Base-by-base conservation (phyloP, 2,888 invertebrate species). In the Thumatha senex region DNA sequence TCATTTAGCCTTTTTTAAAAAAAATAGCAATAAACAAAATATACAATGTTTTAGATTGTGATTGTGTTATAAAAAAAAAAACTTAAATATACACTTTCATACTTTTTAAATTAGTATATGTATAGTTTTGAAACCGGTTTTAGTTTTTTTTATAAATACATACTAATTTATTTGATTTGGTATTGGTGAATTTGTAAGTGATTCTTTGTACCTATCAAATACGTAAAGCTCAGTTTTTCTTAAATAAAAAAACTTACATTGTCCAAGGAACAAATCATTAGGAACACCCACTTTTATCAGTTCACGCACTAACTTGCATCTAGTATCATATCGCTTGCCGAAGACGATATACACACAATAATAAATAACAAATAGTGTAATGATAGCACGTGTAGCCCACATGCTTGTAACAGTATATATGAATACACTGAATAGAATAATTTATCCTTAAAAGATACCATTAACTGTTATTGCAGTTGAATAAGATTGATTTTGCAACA, bases 251-350 rank as follows among this genome's bases (percentile, higher is more conserved):
- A 10, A 84, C 87, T 86, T 57, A 89, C 89, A 89, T 56, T 85
- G 84, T 56, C 86, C 89, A 39, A 89, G 72, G 55, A 86, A 87
- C 33, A 78, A 56, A 50, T 86, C 80, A 54, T 77, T 79, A 0
- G 82, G 78, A 15, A 82, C 61, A 41, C 85, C 85, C 31, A 77
- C 72, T 61, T 63, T 79, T 0, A 88, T 51, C 44, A 86, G 56
- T 40, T 88, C 86, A 2, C 86, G 76, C 2, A 80, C 86, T 12
- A 88, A 57, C 47, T 88, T 88, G 51, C 88, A 89, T 57, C 87
- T 70, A 0, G 84, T 84, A 2, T 86, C 86, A 52, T 79, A 86
- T 52, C 67, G 72, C 58, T 78, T 87, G 15, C 63, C 69, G 61
- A 53, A 46, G 12, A 64, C 69, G 44, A 61, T 33, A 30, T 40